These are phyloP conservation scores for Eciton burchellii DNA, from an alignment of 1,140 invertebrate genomes.

Conservation along the genomic window DNA sequence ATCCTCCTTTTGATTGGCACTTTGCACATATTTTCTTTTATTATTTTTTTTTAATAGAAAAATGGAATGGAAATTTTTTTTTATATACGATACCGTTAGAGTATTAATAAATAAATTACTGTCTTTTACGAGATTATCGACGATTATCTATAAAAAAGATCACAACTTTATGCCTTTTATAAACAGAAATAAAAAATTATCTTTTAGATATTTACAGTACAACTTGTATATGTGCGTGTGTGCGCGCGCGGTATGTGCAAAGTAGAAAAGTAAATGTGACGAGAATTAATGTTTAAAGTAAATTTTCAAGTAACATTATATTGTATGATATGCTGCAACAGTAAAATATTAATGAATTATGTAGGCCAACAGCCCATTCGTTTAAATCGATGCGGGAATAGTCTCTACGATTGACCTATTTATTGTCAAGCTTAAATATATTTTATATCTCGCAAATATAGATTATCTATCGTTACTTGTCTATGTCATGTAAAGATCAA, in stretches of 20 bases:
- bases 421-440: constrained; percentile 59
- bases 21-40: not conserved
- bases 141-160: constrained; percentile 1
- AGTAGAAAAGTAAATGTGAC: not conserved
- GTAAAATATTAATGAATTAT: not conserved
- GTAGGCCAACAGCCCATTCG: constrained; percentile 29
- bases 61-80: constrained; percentile 34
- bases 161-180: not conserved
- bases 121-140: constrained; percentile 37
- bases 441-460: constrained; percentile 26
- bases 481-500: not conserved
- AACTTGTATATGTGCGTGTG: too few relatives aligned
- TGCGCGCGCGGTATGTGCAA: too few relatives aligned
- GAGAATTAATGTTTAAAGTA: constrained; percentile 26
- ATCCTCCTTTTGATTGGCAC: constrained; percentile 37
- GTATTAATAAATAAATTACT: constrained; percentile 3
- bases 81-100: not conserved
- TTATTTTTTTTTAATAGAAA: constrained; percentile 13
- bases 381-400: constrained; percentile 34
- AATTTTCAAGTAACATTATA: constrained; percentile 14
- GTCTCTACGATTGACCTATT: not conserved
- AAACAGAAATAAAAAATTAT: constrained; percentile 1
- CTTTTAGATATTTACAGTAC: constrained; percentile 3
- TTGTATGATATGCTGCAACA: not conserved
- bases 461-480: constrained; percentile 1